These are phyloP conservation scores for Orchesella cincta DNA, from an alignment of 1,140 invertebrate genomes.

Conservation along the genomic window DNA sequence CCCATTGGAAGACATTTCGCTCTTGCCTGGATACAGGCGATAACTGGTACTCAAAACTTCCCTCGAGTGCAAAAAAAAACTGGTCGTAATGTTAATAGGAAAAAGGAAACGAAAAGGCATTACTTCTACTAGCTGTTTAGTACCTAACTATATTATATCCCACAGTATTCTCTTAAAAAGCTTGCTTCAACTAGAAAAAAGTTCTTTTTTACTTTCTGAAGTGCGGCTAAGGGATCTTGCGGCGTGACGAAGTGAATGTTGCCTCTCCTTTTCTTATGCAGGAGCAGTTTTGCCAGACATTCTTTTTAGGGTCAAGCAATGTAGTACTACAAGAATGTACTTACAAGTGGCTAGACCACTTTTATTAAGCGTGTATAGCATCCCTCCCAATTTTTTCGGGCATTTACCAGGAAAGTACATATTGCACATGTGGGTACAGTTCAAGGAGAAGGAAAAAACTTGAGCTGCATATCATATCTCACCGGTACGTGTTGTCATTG, in stretches of 20 bases:
- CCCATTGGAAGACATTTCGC: slow-evolving; percentile 2
- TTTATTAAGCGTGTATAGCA: too few species aligned
- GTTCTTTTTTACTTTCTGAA: not conserved
- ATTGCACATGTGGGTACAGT: not conserved
- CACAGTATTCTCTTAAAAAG: too few species aligned
- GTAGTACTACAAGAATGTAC: too few species aligned
- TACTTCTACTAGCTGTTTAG: too few species aligned
- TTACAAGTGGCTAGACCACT: too few species aligned
- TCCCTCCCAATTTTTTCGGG: too few species aligned
- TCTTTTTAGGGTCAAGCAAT: too few species aligned
- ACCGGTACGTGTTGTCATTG: not conserved
- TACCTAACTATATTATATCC: not conserved
- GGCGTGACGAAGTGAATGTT: slow-evolving; percentile 9
- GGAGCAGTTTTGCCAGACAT: not conserved
- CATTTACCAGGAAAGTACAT: too few species aligned
- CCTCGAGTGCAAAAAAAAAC: slow-evolving; percentile 1
- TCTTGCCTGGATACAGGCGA: not conserved
- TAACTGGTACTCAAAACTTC: slow-evolving; percentile 8
- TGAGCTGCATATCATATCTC: not conserved
- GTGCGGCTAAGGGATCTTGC: slow-evolving; percentile 8
- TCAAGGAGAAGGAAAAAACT: not conserved
- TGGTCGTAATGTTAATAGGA: not conserved
- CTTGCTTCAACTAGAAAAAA: not conserved
- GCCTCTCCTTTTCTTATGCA: not conserved
- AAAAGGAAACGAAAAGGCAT: not conserved